These are phyloP conservation scores for Cynoglossus semilaevis DNA, from an alignment of 2,113 vertebrate species.

Conservation along the genomic window DNA sequence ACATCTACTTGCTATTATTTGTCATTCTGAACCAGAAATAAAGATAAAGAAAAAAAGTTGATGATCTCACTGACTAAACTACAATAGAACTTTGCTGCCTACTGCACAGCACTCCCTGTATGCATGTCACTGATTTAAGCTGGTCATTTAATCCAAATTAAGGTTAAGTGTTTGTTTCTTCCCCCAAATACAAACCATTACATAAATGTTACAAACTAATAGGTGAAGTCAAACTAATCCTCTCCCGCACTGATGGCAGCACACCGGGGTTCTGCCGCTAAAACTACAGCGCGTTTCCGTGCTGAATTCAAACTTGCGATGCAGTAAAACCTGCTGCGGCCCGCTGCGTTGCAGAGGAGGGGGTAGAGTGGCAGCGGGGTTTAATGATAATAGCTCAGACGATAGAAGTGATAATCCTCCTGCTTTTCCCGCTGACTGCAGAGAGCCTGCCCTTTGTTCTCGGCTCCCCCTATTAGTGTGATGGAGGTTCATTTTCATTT, in stretches of 20 bases:
- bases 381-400: conserved; percentile 67
- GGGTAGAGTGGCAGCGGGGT: conserved; percentile 39
- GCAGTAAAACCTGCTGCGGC: conserved; percentile 36
- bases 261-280: conserved; percentile 1
- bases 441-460: conserved; percentile 71
- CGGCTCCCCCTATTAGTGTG: conserved; percentile 64
- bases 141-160: conserved; percentile 22
- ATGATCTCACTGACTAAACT: not conserved
- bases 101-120: not conserved
- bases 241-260: conserved; percentile 3
- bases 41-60: too few species aligned
- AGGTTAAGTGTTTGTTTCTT: not conserved
- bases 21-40: too few species aligned
- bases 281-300: conserved; percentile 6
- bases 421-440: conserved; percentile 63
- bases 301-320: conserved; percentile 23
- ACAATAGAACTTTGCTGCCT: not conserved
- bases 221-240: conserved; percentile 17
- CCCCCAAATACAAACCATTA: conserved; percentile 10
- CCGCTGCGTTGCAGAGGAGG: conserved; percentile 33
- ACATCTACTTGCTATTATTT: too few species aligned
- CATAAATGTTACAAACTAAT: conserved; percentile 14
- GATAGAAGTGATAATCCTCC: conserved; percentile 65
- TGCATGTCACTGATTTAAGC: conserved; percentile 5
- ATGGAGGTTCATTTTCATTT: conserved; percentile 75